phyloP scores from a whole-genome alignment of 92 coral and sea anemone genomes.

The Virgularia gustaviana region DNA sequence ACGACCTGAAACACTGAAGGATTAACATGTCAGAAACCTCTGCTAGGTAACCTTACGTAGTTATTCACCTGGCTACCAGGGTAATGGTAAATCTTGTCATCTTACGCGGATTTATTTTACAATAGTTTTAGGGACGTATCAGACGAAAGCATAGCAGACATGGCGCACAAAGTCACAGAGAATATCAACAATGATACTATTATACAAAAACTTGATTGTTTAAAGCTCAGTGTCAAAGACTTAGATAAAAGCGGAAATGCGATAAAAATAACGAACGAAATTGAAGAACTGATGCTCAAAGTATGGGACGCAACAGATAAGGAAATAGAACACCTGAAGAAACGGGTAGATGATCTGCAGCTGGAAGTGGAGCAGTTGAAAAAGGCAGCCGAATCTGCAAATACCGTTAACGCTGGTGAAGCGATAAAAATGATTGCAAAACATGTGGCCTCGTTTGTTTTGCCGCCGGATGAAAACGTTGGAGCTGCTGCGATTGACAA shows the following conservation, averaged over 20 bases:
- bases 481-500: neutral
- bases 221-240: neutral
- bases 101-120: too few species aligned
- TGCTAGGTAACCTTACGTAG: too few species aligned
- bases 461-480: neutral
- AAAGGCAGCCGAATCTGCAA: neutral
- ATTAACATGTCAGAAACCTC: too few species aligned
- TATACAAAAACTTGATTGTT: too few species aligned
- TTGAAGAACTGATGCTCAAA: neutral
- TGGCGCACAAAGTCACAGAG: too few species aligned
- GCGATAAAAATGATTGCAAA: neutral
- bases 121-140: too few species aligned
- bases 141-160: too few species aligned
- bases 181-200: too few species aligned
- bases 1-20: too few species aligned
- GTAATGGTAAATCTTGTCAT: too few species aligned
- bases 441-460: conserved; percentile 1
- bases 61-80: too few species aligned
- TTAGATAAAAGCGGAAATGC: neutral
- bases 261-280: neutral
- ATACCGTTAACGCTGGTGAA: conserved; percentile 1
- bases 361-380: neutral
- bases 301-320: neutral
- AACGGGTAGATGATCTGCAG: neutral
- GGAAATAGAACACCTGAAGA: neutral